Conservation (phyloP, 2,888 invertebrate species). For the Drosophila atripex region DNA sequence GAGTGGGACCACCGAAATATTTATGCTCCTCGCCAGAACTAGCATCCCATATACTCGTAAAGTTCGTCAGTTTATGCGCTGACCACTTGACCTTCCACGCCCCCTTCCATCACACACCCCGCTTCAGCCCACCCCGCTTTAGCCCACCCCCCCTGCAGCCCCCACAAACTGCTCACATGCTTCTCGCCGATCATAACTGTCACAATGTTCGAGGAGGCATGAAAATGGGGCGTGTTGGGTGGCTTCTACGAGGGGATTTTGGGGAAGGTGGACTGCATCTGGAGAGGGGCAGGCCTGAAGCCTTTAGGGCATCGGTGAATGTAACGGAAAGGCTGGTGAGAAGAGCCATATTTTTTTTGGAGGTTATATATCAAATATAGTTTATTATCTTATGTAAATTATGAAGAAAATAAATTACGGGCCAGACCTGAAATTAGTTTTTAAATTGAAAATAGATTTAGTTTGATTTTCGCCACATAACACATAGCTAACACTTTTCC, state of each 20-base stretch:
- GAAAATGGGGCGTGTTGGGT: constrained; percentile 47
- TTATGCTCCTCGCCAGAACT: constrained; percentile 53
- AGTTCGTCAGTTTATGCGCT: constrained; percentile 64
- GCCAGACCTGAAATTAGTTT: neutral
- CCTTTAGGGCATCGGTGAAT: constrained; percentile 32
- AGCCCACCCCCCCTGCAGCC: too few relatives aligned
- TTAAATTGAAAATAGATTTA: constrained; percentile 1
- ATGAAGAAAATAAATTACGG: neutral
- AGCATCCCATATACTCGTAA: constrained; percentile 63
- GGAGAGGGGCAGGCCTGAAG: constrained; percentile 5
- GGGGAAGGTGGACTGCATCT: constrained; percentile 2
- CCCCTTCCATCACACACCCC: constrained; percentile 19
- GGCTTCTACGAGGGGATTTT: constrained; percentile 14
- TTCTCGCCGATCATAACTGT: constrained; percentile 43
- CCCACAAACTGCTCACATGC: constrained; percentile 25
- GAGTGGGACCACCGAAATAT: constrained; percentile 58
- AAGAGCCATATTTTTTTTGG: neutral
- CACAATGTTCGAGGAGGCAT: constrained; percentile 43
- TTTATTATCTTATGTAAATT: neutral
- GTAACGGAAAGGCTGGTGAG: constrained; percentile 22
- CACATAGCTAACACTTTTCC: neutral
- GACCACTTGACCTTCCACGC: constrained; percentile 69
- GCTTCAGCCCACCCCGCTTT: constrained; percentile 3
- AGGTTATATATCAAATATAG: neutral
- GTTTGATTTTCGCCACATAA: neutral